Percentiles rank a stretch among this genome's conserved stretches.
phyloP scores from a whole-genome alignment of 2,888 invertebrate genomes.

The Pseudococcus jackbeardsleyi region DNA sequence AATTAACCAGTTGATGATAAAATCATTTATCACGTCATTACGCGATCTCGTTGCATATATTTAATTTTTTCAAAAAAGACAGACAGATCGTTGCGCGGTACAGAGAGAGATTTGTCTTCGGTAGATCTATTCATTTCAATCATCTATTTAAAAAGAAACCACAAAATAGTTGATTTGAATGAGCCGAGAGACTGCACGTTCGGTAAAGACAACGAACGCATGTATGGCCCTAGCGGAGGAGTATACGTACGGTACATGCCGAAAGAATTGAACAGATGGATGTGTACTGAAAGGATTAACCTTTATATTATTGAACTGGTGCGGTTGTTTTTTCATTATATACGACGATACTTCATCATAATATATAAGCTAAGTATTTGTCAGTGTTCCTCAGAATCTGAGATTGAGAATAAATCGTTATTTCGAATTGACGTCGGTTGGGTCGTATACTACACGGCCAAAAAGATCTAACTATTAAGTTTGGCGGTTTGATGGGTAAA shows the following conservation, averaged over 20 bases:
- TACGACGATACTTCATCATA: constrained; percentile 42
- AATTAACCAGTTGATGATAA: constrained; percentile 59
- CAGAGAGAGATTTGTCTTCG: constrained; percentile 61
- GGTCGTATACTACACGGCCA: background rate
- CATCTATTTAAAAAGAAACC: constrained; percentile 60
- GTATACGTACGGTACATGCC: constrained; percentile 48
- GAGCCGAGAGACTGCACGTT: constrained; percentile 57
- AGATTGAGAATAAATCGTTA: constrained; percentile 23
- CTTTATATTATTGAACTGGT: constrained; percentile 61
- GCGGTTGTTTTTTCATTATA: constrained; percentile 60
- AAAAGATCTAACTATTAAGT: background rate
- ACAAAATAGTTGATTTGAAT: constrained; percentile 64
- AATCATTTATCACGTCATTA: constrained; percentile 64
- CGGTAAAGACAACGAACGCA: constrained; percentile 16
- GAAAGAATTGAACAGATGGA: constrained; percentile 63
- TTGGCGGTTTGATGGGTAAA: constrained; percentile 24
- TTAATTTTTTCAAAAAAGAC: constrained; percentile 54
- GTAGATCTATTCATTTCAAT: constrained; percentile 65
- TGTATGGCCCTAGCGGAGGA: constrained; percentile 44
- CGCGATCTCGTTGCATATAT: constrained; percentile 49
- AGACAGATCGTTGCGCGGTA: constrained; percentile 52
- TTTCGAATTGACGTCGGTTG: background rate
- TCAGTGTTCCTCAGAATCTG: constrained; percentile 55
- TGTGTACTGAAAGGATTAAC: constrained; percentile 59
- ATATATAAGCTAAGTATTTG: constrained; percentile 3